Evolutionary conservation across 2,113 vertebrate genomes (phyloP).

Genomic region (Tautogolabrus adspersus): DNA sequence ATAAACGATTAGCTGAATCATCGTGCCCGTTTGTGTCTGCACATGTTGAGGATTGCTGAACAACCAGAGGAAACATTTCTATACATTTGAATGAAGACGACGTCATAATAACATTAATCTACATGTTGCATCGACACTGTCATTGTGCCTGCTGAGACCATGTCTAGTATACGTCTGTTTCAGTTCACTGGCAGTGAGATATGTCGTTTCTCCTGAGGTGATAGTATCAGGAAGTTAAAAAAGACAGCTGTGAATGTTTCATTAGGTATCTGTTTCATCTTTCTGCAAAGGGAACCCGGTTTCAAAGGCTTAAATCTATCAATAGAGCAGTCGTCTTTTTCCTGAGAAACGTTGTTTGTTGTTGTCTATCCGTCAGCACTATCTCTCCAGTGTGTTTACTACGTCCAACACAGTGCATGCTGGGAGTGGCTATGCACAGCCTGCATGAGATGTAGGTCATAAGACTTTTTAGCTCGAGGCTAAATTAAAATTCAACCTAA

Average conservation of each 20-base stretch:
- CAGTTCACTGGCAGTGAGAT: not conserved
- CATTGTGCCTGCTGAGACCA: not conserved
- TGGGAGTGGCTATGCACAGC: not conserved
- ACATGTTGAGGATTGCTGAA: not conserved
- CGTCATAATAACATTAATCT: not conserved
- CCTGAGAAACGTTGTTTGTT: no score
- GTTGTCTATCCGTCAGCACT: no score
- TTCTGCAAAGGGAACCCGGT: not conserved
- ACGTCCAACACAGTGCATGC: constrained; percentile 2
- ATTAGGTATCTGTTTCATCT: not conserved
- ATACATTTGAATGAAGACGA: no score
- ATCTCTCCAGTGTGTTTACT: no score
- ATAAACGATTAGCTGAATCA: no score
- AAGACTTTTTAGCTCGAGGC: no score
- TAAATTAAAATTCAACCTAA: no score
- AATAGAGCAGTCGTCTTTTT: no score
- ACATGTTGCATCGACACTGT: not conserved
- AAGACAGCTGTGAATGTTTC: not conserved
- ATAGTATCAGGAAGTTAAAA: constrained; percentile 18
- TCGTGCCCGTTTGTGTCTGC: not conserved
- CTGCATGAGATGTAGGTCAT: not conserved
- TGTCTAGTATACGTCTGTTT: not conserved
- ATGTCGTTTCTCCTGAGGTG: not conserved
- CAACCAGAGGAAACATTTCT: not conserved
- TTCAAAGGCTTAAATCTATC: not conserved